Conservation (phyloP, 2,888 invertebrate genomes). For the Apocheima hispidaria region DNA sequence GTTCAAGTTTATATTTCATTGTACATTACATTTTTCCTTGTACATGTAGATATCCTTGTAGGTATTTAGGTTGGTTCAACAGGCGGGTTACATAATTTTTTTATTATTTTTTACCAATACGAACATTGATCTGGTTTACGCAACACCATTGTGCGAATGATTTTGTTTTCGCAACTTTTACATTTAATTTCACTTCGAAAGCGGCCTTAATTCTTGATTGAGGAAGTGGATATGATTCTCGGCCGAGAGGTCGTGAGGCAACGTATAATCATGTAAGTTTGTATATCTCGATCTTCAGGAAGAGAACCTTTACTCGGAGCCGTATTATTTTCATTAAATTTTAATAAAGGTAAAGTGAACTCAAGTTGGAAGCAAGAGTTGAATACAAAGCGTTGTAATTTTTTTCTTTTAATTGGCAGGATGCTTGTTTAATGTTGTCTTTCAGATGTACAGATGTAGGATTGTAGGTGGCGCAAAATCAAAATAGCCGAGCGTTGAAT, state of each 20-base stretch:
- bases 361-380: neutral
- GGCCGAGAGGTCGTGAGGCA: conserved; percentile 10
- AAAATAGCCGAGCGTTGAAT: too few species aligned
- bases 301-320: conserved; percentile 9
- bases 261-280: conserved; percentile 7
- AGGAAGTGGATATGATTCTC: conserved; percentile 19
- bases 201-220: conserved; percentile 22
- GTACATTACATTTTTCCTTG: too few species aligned
- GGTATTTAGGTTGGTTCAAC: too few species aligned
- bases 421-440: neutral
- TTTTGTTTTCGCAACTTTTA: conserved; percentile 40
- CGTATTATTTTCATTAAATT: conserved; percentile 6
- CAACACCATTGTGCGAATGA: conserved; percentile 37
- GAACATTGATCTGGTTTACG: conserved; percentile 38
- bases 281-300: conserved; percentile 10
- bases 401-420: neutral
- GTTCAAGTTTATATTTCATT: too few species aligned
- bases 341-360: neutral
- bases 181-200: conserved; percentile 30
- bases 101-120: too few species aligned
- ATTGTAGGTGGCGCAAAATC: neutral
- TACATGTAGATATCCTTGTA: too few species aligned
- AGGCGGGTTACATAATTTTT: too few species aligned
- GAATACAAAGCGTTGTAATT: neutral
- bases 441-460: neutral